phyloP scores from a whole-genome alignment of 2,113 vertebrate genomes.

The Leptobrachium ailaonicum region DNA sequence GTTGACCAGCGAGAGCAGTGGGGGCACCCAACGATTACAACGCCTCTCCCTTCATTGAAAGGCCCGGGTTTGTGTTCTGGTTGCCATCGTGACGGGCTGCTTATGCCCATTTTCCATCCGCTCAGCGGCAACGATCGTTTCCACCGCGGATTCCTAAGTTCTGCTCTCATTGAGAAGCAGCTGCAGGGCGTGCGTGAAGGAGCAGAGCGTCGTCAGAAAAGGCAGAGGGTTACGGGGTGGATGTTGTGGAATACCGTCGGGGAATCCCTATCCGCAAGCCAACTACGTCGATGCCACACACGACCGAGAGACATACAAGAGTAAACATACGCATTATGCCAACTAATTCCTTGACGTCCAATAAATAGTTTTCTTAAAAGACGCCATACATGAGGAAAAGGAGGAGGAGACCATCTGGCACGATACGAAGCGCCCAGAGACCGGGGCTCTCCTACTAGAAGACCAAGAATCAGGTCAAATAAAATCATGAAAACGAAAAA shows the following conservation, averaged over 20 bases:
- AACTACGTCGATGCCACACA: neutral
- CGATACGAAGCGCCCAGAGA: too few relatives aligned
- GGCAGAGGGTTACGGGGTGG: too few relatives aligned
- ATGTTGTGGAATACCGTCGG: neutral
- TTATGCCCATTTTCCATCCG: conserved; percentile 27
- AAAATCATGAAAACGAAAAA: too few relatives aligned
- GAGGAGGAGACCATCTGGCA: too few relatives aligned
- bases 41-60: neutral
- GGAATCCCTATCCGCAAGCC: conserved; percentile 27
- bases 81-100: conserved; percentile 11
- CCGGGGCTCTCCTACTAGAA: too few relatives aligned
- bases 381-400: too few relatives aligned
- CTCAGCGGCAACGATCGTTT: conserved; percentile 17
- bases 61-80: conserved; percentile 9
- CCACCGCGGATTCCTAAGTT: conserved; percentile 28
- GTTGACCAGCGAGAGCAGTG: neutral
- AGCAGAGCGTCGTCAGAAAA: neutral
- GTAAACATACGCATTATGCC: too few relatives aligned
- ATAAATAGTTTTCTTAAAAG: too few relatives aligned
- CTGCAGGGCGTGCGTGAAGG: conserved; percentile 19
- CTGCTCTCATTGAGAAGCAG: conserved; percentile 27
- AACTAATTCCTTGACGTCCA: too few relatives aligned
- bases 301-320: neutral
- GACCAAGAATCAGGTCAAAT: too few relatives aligned
- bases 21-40: conserved; percentile 4